phyloP scores from a whole-genome alignment of 2,888 invertebrate genomes.

The Sminthurinus aureus region DNA sequence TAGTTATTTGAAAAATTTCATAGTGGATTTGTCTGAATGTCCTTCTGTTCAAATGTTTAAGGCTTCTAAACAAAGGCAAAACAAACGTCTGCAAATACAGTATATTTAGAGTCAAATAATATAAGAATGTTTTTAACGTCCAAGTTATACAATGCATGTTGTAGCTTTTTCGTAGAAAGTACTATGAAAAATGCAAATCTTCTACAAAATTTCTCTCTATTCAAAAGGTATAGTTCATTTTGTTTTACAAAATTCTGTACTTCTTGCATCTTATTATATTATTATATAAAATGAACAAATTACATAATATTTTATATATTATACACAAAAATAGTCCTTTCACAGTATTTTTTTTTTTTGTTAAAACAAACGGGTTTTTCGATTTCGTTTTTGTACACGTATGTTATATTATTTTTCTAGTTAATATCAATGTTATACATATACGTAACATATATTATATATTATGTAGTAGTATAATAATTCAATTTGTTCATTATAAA shows the following conservation, averaged over 20 bases:
- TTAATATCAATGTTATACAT: neutral
- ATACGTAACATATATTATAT: too few relatives aligned
- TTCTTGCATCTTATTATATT: neutral
- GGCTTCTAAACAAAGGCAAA: neutral
- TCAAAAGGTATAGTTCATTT: neutral
- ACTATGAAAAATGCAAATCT: neutral
- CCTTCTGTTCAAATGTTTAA: neutral
- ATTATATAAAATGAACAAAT: too few relatives aligned
- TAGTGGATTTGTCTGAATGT: neutral
- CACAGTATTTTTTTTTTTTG: too few relatives aligned
- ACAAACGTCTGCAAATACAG: too few relatives aligned
- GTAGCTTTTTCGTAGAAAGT: neutral
- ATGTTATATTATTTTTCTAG: too few relatives aligned
- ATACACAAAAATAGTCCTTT: neutral
- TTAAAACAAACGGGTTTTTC: too few relatives aligned
- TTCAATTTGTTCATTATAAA: neutral
- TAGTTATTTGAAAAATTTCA: neutral
- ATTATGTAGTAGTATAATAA: too few relatives aligned
- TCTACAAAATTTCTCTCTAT: neutral
- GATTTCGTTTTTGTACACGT: too few relatives aligned
- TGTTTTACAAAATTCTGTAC: neutral
- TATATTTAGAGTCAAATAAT: too few relatives aligned
- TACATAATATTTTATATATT: neutral
- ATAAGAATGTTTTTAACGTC: neutral
- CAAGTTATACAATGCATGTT: neutral